These are phyloP conservation scores for Abscondita cerata DNA, from an alignment of 2,888 invertebrate genomes.

Conservation along the genomic window DNA sequence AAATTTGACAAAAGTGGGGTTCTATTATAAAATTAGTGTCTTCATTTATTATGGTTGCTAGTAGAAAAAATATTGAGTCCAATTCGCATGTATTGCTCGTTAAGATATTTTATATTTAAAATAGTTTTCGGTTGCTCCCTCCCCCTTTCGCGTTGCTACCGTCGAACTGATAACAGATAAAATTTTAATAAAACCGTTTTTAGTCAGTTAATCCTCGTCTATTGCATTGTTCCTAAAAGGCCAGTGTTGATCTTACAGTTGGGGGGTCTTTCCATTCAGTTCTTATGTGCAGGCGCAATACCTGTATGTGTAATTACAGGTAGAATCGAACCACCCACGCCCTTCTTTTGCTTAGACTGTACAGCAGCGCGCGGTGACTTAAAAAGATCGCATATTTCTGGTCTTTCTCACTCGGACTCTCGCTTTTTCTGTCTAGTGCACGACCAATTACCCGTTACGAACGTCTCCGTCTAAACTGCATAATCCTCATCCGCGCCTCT, in stretches of 20 bases:
- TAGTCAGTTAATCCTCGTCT: slow-evolving; percentile 25
- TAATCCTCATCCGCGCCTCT: slow-evolving; percentile 38
- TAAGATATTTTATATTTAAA: too few species aligned
- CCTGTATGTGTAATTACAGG: slow-evolving; percentile 37
- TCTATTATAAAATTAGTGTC: too few species aligned
- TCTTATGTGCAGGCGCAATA: slow-evolving; percentile 34
- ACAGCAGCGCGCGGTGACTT: slow-evolving; percentile 36
- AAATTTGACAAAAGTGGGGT: too few species aligned
- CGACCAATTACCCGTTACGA: slow-evolving; percentile 21
- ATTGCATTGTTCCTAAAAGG: slow-evolving; percentile 23
- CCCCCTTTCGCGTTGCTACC: not conserved
- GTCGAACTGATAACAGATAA: not conserved
- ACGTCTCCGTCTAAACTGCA: slow-evolving; percentile 31
- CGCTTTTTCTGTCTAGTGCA: slow-evolving; percentile 35
- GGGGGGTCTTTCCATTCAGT: slow-evolving; percentile 28
- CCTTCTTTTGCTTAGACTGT: slow-evolving; percentile 34
- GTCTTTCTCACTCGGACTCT: slow-evolving; percentile 33
- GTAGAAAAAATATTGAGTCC: too few species aligned
- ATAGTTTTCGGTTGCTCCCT: too few species aligned
- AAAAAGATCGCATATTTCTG: slow-evolving; percentile 37
- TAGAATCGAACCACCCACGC: slow-evolving; percentile 35
- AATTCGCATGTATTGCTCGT: too few species aligned
- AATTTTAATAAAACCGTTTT: slow-evolving; percentile 6
- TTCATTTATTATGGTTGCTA: too few species aligned
- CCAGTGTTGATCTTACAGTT: slow-evolving; percentile 29